Evolutionary conservation across 1,140 invertebrate genomes (phyloP).

Genomic region (Dendrolimus kikuchii): DNA sequence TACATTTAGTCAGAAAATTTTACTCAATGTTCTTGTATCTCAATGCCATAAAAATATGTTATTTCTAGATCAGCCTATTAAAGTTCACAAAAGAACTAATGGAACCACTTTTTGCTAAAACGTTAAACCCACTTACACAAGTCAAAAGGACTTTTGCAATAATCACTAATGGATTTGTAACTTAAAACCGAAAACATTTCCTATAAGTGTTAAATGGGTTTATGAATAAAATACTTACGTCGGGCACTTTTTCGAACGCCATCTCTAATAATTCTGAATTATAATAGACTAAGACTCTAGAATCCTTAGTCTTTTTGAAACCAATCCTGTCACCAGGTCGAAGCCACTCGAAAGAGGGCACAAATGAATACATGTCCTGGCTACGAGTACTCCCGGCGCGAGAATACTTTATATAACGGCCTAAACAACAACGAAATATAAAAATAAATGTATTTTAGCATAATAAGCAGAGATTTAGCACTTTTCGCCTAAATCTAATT

Average conservation of each 20-base stretch:
- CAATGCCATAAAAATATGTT: too few species aligned
- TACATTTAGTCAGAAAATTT: too few species aligned
- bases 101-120: background rate
- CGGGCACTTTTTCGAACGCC: constrained; percentile 51
- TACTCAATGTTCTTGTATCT: too few species aligned
- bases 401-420: constrained; percentile 75
- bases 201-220: background rate
- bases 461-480: too few species aligned
- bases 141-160: constrained; percentile 2
- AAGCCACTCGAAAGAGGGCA: constrained; percentile 86
- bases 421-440: constrained; percentile 38
- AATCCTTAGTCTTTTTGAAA: constrained; percentile 75
- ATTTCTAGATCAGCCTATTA: too few species aligned
- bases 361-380: constrained; percentile 75
- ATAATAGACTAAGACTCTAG: constrained; percentile 72
- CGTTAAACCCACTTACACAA: constrained; percentile 3
- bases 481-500: too few species aligned
- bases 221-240: constrained; percentile 56
- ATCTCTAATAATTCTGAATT: constrained; percentile 53
- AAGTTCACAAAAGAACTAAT: too few species aligned
- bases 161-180: background rate
- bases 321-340: constrained; percentile 82
- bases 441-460: too few species aligned
- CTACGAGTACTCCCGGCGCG: constrained; percentile 46
- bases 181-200: too few species aligned